phyloP scores from a whole-genome alignment of 2,113 vertebrate genomes.

The Zosterops borbonicus region DNA sequence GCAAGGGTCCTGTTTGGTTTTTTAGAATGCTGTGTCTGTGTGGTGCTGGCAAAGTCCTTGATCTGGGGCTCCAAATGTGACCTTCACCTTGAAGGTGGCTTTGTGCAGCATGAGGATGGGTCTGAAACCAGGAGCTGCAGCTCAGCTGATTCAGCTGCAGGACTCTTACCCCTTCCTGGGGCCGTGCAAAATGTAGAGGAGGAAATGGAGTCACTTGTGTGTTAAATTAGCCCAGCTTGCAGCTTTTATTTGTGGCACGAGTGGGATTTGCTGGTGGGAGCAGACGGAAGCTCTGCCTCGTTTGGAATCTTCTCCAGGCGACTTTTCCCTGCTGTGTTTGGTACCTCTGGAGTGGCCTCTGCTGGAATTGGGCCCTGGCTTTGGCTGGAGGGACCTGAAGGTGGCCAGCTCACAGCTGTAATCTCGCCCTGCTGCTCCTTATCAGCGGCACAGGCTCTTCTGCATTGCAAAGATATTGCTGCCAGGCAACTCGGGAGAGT shows the following conservation, averaged over 20 bases:
- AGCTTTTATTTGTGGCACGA: slow-evolving; percentile 1
- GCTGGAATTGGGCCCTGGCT: background rate
- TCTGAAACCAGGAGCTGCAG: background rate
- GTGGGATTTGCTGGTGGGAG: background rate
- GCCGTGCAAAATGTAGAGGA: background rate
- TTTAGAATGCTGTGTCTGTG: rapidly evolving
- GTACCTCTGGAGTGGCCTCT: background rate
- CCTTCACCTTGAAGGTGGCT: background rate
- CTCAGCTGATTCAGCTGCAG: background rate
- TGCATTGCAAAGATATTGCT: slow-evolving; percentile 42
- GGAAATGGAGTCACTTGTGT: slow-evolving; percentile 15
- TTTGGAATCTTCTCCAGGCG: rapidly evolving
- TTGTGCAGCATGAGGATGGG: rapidly evolving
- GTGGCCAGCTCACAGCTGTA: background rate
- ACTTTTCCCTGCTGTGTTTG: background rate
- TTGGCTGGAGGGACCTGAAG: background rate
- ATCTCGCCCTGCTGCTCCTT: background rate
- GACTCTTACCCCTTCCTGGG: background rate
- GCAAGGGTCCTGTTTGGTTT: rapidly evolving
- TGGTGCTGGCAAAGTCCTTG: background rate
- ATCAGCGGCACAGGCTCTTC: background rate
- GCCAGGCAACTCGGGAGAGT: slow-evolving; percentile 53
- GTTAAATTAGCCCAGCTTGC: slow-evolving; percentile 1
- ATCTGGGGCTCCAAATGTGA: background rate
- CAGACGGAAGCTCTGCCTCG: background rate